Evolutionary conservation across 2,113 vertebrate species (phyloP).

Genomic region (Gnathonemus longibarbis): DNA sequence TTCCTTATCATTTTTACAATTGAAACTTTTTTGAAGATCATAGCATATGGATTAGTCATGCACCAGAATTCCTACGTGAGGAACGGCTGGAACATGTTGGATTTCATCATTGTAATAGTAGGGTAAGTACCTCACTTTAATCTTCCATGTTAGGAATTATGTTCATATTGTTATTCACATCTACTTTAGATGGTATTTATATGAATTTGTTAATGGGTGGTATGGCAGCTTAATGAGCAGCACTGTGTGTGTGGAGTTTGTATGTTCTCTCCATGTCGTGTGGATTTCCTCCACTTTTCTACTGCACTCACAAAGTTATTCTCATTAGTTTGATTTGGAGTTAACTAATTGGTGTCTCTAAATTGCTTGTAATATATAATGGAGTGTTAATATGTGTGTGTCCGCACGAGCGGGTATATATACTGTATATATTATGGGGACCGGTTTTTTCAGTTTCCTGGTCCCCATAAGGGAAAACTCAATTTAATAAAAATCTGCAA

Average conservation of each 20-base stretch:
- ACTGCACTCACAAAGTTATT: not conserved
- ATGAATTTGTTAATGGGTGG: not conserved
- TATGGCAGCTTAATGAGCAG: not conserved
- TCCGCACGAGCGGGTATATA: not conserved
- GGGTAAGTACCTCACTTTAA: constrained; percentile 73
- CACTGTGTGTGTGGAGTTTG: not conserved
- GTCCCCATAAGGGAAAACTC: too few species aligned
- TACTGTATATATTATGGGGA: too few species aligned
- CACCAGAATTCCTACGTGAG: constrained; percentile 96
- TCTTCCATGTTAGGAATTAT: not conserved
- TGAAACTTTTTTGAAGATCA: constrained; percentile 99
- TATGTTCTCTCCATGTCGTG: not conserved
- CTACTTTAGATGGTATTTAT: not conserved
- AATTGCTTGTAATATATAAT: not conserved
- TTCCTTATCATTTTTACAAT: constrained; percentile 99
- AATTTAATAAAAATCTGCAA: too few species aligned
- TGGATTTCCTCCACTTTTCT: not conserved
- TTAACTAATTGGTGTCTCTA: not conserved
- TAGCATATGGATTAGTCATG: constrained; percentile 96
- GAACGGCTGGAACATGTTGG: constrained; percentile 99
- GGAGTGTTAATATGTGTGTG: not conserved
- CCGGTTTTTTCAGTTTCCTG: too few species aligned
- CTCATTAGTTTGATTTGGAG: not conserved
- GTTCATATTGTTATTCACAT: not conserved
- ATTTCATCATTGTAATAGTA: constrained; percentile 98